These are phyloP conservation scores for Neosilurus mollespiculum DNA, from an alignment of 2,797 vertebrate species.

Conservation along the genomic window DNA sequence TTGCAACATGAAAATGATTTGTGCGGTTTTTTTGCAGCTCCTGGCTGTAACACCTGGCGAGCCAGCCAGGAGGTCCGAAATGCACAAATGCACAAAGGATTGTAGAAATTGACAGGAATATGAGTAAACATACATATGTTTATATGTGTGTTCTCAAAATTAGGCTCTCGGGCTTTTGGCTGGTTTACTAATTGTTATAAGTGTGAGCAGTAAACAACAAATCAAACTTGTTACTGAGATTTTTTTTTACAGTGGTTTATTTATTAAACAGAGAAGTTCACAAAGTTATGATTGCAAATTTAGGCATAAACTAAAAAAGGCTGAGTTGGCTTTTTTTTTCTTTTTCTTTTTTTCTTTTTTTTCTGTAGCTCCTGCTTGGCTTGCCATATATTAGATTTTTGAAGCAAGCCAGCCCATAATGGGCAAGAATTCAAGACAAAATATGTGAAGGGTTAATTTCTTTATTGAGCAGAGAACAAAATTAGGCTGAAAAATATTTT, in stretches of 20 bases:
- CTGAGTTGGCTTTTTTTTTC: background rate
- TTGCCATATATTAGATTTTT: background rate
- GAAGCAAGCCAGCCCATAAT: background rate
- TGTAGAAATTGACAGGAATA: background rate
- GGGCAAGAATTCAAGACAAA: background rate
- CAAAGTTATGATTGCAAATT: background rate
- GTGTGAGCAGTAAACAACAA: background rate
- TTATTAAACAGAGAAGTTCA: background rate
- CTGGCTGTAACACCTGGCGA: background rate
- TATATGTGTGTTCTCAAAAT: background rate
- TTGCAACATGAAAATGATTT: background rate
- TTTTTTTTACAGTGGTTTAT: background rate
- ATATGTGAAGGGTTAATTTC: background rate
- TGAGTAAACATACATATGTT: background rate
- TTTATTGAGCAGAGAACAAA: background rate
- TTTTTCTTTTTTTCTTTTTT: too few species aligned
- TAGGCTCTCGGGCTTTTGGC: background rate
- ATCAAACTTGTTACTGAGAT: background rate
- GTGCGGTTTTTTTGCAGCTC: background rate
- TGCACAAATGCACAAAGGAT: background rate
- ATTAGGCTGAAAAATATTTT: background rate
- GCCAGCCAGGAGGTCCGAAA: background rate
- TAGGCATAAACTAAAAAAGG: too few species aligned
- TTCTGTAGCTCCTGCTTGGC: background rate
- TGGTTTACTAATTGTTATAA: background rate